These are phyloP conservation scores for Morpho helenor DNA, from an alignment of 2,888 invertebrate species.

Conservation along the genomic window DNA sequence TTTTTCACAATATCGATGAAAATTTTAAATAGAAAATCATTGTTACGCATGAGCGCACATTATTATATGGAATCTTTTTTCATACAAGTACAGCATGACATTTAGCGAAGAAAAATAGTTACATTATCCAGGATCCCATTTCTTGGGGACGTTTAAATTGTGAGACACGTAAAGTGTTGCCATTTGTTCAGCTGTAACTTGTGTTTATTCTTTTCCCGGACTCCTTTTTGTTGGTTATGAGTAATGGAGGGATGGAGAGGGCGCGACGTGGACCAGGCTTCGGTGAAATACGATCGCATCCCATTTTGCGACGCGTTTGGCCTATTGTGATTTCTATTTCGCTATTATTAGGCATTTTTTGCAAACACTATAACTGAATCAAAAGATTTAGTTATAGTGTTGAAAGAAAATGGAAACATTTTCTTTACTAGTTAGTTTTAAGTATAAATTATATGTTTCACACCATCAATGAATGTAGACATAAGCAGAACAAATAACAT, in stretches of 20 bases:
- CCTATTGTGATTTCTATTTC: slow-evolving; percentile 39
- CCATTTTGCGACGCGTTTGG: slow-evolving; percentile 41
- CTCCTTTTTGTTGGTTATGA: slow-evolving; percentile 60
- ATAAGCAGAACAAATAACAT: too few species aligned
- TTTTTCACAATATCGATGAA: too few species aligned
- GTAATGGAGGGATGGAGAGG: slow-evolving; percentile 52
- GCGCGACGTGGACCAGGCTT: slow-evolving; percentile 49
- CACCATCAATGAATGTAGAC: too few species aligned
- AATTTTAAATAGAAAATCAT: too few species aligned
- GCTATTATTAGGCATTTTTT: slow-evolving; percentile 7
- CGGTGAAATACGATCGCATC: slow-evolving; percentile 53
- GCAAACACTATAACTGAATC: neutral
- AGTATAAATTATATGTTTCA: too few species aligned
- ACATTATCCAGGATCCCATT: slow-evolving; percentile 64
- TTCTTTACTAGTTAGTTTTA: too few species aligned
- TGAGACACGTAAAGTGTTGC: slow-evolving; percentile 68
- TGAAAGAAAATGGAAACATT: too few species aligned
- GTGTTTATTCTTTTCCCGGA: slow-evolving; percentile 60
- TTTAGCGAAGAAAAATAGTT: slow-evolving; percentile 58
- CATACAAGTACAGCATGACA: slow-evolving; percentile 35
- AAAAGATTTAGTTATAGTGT: too few species aligned
- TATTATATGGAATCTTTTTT: neutral
- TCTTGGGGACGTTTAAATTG: slow-evolving; percentile 63
- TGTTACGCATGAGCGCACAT: too few species aligned
- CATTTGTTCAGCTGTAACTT: slow-evolving; percentile 65